These are phyloP conservation scores for Notothenia rossii DNA, from an alignment of 2,113 vertebrate genomes.

Conservation along the genomic window DNA sequence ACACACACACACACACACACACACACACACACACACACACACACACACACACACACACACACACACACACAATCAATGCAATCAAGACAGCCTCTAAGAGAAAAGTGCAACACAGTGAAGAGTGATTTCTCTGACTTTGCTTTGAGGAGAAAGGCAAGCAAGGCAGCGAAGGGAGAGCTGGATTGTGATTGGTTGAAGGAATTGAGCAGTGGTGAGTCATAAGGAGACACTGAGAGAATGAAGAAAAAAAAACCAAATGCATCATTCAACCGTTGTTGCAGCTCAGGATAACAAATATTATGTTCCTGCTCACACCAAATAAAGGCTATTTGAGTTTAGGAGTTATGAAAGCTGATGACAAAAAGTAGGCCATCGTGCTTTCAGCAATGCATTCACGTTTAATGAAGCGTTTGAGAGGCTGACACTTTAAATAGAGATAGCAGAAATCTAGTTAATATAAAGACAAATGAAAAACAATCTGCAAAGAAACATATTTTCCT, in stretches of 20 bases:
- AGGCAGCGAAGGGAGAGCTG: slow-evolving; percentile 38
- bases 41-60: neutral
- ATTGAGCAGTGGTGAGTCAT: slow-evolving; percentile 84
- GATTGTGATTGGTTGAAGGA: slow-evolving; percentile 70
- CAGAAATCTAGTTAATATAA: neutral
- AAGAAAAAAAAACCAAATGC: slow-evolving; percentile 33
- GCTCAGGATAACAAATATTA: neutral
- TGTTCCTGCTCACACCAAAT: neutral
- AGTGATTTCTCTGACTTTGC: slow-evolving; percentile 48
- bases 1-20: neutral
- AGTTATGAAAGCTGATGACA: neutral
- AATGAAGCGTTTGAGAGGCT: slow-evolving; percentile 1
- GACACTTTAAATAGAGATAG: slow-evolving; percentile 23
- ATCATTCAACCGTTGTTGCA: slow-evolving; percentile 14
- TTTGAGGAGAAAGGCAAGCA: slow-evolving; percentile 17
- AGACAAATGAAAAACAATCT: slow-evolving; percentile 39
- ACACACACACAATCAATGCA: neutral
- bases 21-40: neutral
- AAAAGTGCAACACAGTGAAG: slow-evolving; percentile 32
- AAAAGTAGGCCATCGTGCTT: slow-evolving; percentile 56
- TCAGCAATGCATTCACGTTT: slow-evolving; percentile 13
- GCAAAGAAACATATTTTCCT: slow-evolving; percentile 14
- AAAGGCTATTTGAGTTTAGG: neutral
- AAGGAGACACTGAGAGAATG: slow-evolving; percentile 46
- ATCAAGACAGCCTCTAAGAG: slow-evolving; percentile 50